These are phyloP conservation scores for Hippocampus barbouri DNA, from an alignment of 2,113 vertebrate species.

Conservation along the genomic window DNA sequence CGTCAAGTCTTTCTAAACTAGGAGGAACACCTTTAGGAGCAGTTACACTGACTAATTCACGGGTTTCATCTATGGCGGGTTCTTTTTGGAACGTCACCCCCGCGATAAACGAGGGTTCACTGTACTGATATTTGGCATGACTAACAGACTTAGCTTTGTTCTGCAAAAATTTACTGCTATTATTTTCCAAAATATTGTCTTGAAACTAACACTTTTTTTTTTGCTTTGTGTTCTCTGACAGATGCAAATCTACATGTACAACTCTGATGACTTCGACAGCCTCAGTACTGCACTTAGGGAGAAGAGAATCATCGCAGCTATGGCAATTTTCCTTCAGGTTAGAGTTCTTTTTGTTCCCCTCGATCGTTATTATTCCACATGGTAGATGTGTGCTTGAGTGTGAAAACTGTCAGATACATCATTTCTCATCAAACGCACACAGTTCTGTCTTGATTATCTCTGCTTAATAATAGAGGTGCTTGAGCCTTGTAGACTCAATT, in stretches of 20 bases:
- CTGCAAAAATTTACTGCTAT: too few relatives aligned
- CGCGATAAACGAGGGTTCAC: background rate
- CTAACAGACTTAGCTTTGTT: too few relatives aligned
- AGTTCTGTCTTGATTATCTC: background rate
- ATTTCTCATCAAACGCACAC: background rate
- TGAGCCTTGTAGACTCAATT: background rate
- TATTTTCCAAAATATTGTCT: background rate
- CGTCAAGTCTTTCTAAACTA: too few relatives aligned
- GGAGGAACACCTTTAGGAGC: too few relatives aligned
- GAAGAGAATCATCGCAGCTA: conserved; percentile 86
- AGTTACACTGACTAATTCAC: too few relatives aligned
- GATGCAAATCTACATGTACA: conserved; percentile 99
- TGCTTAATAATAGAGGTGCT: background rate
- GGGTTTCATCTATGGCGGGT: too few relatives aligned
- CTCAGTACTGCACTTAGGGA: conserved; percentile 86
- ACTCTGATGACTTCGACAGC: conserved; percentile 94
- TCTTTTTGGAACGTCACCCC: too few relatives aligned
- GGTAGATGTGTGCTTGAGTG: background rate
- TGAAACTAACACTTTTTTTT: background rate
- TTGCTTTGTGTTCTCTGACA: conserved; percentile 53
- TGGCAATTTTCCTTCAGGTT: conserved; percentile 95
- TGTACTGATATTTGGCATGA: background rate
- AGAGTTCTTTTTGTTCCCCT: conserved; percentile 38
- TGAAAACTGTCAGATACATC: background rate
- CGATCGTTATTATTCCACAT: background rate